Evolutionary conservation across 2,113 vertebrate species (phyloP), one percentile per base, ranked within the genome.

Genomic region (Cryptotis parvus): DNA sequence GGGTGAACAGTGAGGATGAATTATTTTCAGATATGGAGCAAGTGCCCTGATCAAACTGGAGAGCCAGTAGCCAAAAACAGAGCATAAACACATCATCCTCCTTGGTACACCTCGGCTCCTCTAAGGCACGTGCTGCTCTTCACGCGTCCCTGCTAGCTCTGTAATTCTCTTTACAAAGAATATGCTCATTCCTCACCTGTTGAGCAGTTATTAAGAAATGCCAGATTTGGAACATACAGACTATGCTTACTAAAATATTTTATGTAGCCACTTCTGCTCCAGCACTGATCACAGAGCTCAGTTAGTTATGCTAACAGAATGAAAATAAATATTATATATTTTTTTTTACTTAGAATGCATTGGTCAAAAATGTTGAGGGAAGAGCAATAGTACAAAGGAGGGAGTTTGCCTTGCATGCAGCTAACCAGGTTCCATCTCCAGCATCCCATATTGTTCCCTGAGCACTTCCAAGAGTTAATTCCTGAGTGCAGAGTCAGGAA

Each of bases 71-170:
- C 96, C 96, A 97, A 0, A 93, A 93, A 95, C 3, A 70, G 69
- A 96, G 92, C 29, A 79, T 58, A 90, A 0, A 92, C 1, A 35
- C 1, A 65, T 29, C 0, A 92, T 61, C 85, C 84, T 92, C 89
- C 74, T 96, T 97, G 97, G 95, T 91, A 96, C 75, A 95, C 92
- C 45, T 88, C 95, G 93, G 76, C 91, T 94, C 68, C 94, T 92
- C 94, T 78, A 96, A 89, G 79, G 82, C 94, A 73, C 75, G 89
- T n/a, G n/a, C 63, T 93, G 45, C 49, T 96, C 86, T 88, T 75
- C 83, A 92, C 68, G 89, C 78, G 94, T 66, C 87, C 91, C 95
- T 93, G 75, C 33, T 79, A 74, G 55, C 33, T 93, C 81, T 3
- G 2, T 86, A 80, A 77, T 96, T 94, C 82, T 91, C 73, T 91